Base-by-base conservation (phyloP, 2,113 vertebrate genomes). In the Falcunculus frontatus region DNA sequence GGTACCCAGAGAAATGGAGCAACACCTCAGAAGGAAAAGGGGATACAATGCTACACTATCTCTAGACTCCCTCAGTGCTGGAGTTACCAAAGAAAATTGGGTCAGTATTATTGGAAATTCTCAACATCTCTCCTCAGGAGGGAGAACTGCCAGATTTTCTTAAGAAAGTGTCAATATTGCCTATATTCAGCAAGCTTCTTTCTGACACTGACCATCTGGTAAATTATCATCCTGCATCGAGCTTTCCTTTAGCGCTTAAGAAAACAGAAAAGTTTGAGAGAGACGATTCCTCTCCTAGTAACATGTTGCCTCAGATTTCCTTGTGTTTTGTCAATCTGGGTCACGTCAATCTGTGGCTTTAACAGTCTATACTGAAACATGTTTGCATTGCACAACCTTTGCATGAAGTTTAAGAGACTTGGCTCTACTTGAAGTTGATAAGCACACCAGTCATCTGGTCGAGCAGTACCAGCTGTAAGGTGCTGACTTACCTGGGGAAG, bases 141-240 rank as follows among this genome's bases (percentile, higher is more conserved):
- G 76, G 68, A 94, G 73, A 88, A 52, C 65, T 92, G 96, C 79
- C 93, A 93, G 86, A 90, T 94, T 94, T 93, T 92, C 90, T 89
- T 86, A 60, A 88, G 75, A 37, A 92, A 86, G 93, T 77, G 92
- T 95, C 88, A 92, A 85, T 94, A 87, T 64, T 84, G 92, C 92
- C 88, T 96, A 49, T 84, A 90, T 84, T 92, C 63, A 89, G 88
- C 64, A 93, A 94, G 76, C 88, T 92, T 93, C 90, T 85, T 91
- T 85, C 84, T 94, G 92, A 96, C 96, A 94, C 92, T 89, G 92
- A 93, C 96, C 96, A 97, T 96, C 96, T 96, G 96, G 93, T 88
- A 92, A 77, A 93, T 87, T 64, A 92, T 63, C 93, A 86, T 81
- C 76, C 73, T 93, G 88, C 69, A 86, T 27, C 1, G 0, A 94